Evolutionary conservation across 2,888 invertebrate genomes (phyloP).

Genomic region (Cantharis lateralis): DNA sequence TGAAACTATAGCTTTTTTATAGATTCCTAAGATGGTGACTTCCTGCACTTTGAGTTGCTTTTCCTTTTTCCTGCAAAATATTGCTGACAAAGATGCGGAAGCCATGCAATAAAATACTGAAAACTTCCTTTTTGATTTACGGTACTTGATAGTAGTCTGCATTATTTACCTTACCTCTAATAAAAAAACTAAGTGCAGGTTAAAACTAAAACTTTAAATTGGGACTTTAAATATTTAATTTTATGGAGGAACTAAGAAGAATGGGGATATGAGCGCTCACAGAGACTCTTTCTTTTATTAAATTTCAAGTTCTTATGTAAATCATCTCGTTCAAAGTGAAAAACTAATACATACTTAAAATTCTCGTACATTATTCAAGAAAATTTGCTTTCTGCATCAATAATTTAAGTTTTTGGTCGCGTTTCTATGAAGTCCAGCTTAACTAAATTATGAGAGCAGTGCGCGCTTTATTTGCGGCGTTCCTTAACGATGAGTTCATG

Average conservation of each 20-base stretch:
- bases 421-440: conserved; percentile 26
- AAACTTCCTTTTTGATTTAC: not conserved
- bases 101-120: not conserved
- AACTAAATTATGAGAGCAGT: conserved; percentile 41
- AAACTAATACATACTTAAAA: not conserved
- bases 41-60: not conserved
- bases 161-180: not conserved
- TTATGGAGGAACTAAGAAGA: not conserved
- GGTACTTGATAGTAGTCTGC: not conserved
- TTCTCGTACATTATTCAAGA: not conserved
- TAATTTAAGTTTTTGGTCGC: conserved; percentile 19
- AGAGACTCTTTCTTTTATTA: not conserved
- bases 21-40: not conserved
- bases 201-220: not conserved
- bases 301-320: not conserved
- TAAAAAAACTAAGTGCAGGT: not conserved
- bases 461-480: conserved; percentile 42
- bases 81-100: not conserved
- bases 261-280: not conserved
- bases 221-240: not conserved
- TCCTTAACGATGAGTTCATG: conserved; percentile 46
- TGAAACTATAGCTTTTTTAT: not conserved
- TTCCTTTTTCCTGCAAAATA: not conserved
- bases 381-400: conserved; percentile 9
- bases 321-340: not conserved